These are phyloP conservation scores for Trididemnum nubilum DNA, from an alignment of 23 tunicate species.

Conservation along the genomic window DNA sequence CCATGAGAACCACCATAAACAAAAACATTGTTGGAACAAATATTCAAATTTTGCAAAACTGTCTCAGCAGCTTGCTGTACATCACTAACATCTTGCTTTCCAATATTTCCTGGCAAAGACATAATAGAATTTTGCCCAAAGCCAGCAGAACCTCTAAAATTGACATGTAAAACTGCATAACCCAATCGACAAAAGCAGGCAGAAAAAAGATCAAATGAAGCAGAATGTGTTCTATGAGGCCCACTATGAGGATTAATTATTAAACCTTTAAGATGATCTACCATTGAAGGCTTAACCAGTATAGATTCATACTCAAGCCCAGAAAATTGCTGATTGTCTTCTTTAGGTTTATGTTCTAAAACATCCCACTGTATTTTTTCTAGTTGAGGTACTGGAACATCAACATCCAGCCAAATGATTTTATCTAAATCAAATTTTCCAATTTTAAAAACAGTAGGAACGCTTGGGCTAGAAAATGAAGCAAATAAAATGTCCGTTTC, in stretches of 20 bases:
- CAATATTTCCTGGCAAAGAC: constrained; percentile 65
- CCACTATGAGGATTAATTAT: constrained; percentile 87
- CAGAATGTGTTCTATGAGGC: constrained; percentile 48
- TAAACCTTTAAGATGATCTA: constrained; percentile 9
- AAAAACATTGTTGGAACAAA: constrained; percentile 39
- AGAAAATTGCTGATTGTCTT: constrained; percentile 43
- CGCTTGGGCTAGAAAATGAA: constrained; percentile 54
- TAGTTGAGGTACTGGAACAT: constrained; percentile 16
- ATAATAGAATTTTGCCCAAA: constrained; percentile 68
- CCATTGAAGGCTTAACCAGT: constrained; percentile 42
- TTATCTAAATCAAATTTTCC: constrained; percentile 11
- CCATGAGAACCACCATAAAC: constrained; percentile 95
- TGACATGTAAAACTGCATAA: constrained; percentile 61
- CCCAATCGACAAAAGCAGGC: constrained; percentile 56
- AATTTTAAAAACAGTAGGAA: constrained; percentile 36
- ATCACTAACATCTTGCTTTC: constrained; percentile 83
- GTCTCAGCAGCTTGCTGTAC: constrained; percentile 65
- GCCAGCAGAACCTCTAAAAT: constrained; percentile 84
- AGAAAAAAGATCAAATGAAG: constrained; percentile 47
- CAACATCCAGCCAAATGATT: constrained; percentile 40
- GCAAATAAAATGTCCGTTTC: constrained; percentile 53
- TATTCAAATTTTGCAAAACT: constrained; percentile 2
- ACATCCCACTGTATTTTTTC: constrained; percentile 49
- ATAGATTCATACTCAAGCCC: constrained; percentile 58
- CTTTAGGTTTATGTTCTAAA: constrained; percentile 36